Evolutionary conservation across 1,140 invertebrate genomes (phyloP).

Genomic region (Lasioglossum albipes): DNA sequence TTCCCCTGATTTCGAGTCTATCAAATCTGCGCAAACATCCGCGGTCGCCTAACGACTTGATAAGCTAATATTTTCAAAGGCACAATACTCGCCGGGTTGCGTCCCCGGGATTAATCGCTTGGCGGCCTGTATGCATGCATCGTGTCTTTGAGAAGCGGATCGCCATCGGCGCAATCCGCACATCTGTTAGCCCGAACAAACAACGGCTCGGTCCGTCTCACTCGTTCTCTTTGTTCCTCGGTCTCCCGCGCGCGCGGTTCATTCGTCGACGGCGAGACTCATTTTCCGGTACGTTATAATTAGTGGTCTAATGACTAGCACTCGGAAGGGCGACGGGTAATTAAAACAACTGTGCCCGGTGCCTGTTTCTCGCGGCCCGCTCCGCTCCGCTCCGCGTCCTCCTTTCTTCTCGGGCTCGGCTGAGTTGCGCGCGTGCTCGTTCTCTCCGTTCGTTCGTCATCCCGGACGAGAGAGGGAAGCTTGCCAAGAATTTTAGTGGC

Average conservation of each 20-base stretch:
- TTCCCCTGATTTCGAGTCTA: no score
- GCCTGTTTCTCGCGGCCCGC: constrained; percentile 45
- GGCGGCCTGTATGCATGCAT: neutral
- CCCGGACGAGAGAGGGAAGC: constrained; percentile 51
- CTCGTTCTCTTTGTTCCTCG: neutral
- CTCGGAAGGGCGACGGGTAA: constrained; percentile 76
- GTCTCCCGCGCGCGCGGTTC: neutral
- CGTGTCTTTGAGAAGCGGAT: neutral
- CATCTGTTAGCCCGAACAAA: constrained; percentile 9
- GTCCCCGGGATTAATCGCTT: neutral
- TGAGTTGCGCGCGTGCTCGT: neutral
- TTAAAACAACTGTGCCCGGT: constrained; percentile 75
- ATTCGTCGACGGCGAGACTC: constrained; percentile 69
- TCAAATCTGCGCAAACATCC: no score
- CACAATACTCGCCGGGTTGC: no score
- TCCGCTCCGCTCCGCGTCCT: constrained; percentile 27
- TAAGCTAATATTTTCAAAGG: no score
- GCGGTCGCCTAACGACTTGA: no score
- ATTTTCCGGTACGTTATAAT: constrained; percentile 80
- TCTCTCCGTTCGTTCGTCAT: constrained; percentile 32
- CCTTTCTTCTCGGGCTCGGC: constrained; percentile 5
- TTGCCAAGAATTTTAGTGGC: constrained; percentile 77
- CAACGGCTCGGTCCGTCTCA: neutral
- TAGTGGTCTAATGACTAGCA: constrained; percentile 79
- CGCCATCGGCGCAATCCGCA: neutral